phyloP scores from a whole-genome alignment of 2,797 vertebrate genomes.

The Malurus splendens region DNA sequence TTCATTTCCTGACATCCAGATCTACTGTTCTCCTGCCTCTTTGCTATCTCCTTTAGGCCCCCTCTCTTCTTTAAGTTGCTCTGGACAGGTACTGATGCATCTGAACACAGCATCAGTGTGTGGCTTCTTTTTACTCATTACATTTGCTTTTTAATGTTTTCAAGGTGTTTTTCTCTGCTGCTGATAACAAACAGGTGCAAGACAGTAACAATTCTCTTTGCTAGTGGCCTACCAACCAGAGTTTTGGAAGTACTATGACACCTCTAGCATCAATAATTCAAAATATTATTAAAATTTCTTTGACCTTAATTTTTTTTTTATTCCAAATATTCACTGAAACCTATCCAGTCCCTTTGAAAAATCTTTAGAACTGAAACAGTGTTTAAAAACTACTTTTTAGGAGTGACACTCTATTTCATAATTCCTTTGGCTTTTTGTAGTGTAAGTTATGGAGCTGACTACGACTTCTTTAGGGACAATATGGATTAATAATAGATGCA shows the following conservation, averaged over 20 bases:
- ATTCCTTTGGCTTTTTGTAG: not conserved
- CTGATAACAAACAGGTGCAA: not conserved
- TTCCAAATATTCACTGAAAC: not conserved
- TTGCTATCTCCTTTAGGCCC: not conserved
- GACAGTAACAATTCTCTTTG: not conserved
- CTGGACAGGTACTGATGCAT: not conserved
- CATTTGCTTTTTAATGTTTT: not conserved
- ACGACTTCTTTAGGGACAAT: conserved; percentile 28
- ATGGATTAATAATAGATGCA: conserved; percentile 35
- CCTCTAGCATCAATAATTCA: not conserved
- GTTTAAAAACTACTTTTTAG: not conserved
- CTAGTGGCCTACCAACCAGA: not conserved
- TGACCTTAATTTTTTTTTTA: not conserved
- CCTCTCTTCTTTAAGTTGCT: not conserved
- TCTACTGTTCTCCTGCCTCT: not conserved
- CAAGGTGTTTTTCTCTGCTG: not conserved
- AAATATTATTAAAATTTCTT: not conserved
- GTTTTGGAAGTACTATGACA: not conserved
- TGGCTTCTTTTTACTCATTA: not conserved
- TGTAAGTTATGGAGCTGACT: not conserved
- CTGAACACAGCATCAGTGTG: not conserved
- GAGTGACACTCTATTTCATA: not conserved
- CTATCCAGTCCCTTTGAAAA: not conserved
- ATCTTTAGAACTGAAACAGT: not conserved
- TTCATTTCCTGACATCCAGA: not conserved